Evolutionary conservation across 2,888 invertebrate species (phyloP).

Genomic region (Tuta absoluta): DNA sequence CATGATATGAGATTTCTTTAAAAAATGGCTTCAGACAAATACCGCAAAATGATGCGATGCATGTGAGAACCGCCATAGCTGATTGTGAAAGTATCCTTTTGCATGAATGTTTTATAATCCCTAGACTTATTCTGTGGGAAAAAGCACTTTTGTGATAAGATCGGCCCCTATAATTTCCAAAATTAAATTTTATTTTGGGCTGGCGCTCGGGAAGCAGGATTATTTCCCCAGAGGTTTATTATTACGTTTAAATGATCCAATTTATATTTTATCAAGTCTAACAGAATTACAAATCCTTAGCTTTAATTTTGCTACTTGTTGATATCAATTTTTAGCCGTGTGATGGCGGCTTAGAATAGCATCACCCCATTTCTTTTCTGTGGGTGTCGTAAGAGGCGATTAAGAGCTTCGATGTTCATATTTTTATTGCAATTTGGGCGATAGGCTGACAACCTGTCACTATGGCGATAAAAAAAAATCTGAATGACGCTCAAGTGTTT

Average conservation of each 20-base stretch:
- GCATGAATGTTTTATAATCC: slow-evolving; percentile 9
- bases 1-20: no score
- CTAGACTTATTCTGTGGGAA: slow-evolving; percentile 21
- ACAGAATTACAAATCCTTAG: background rate
- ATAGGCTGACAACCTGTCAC: no score
- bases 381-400: no score
- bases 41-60: no score
- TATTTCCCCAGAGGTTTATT: slow-evolving; percentile 5
- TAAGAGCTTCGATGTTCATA: no score
- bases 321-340: background rate
- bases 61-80: background rate
- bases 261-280: background rate
- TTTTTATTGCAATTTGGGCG: no score
- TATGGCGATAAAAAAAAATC: no score
- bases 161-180: slow-evolving; percentile 15
- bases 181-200: slow-evolving; percentile 17
- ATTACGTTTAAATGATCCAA: slow-evolving; percentile 1
- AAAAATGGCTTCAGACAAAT: no score
- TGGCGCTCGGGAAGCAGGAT: background rate
- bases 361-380: no score
- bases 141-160: slow-evolving; percentile 27
- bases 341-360: no score
- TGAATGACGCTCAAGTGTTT: no score
- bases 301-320: background rate
- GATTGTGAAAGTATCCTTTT: background rate